Evolutionary conservation across 2,888 invertebrate species (phyloP), one percentile per base, ranked within the genome.

Genomic region (Athalia cordata): DNA sequence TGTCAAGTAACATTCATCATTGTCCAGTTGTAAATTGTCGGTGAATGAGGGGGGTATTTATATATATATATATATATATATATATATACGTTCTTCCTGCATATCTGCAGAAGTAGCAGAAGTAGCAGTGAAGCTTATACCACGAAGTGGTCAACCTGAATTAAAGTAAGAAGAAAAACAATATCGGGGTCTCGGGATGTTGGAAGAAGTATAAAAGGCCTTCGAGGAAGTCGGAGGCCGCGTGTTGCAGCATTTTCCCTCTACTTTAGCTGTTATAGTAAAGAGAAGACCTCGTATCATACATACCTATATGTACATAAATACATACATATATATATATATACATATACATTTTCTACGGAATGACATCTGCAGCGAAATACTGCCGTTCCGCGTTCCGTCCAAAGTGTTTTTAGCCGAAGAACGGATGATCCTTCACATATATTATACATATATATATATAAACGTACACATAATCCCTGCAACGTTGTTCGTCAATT

Each of bases 121-220:
- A 29, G 29, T 29, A 29, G 57, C 45, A 72, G 59, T 49, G 50
- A 50, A 6, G 11, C n/a, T 8, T 15, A 49, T 62, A 62, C 74
- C 75, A 62, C 75, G 62, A 75, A 75, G 29, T 75, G 75, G 62
- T 75, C 75, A 61, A 64, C 75, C 62, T 62, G 75, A 75, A 75
- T 75, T 75, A 62, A 75, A 75, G 62, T 75, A 15, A 15, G 62
- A 59, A 52, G 55, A 75, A 75, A 75, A 61, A 62, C 64, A 50
- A 64, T 62, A 64, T 62, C 64, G 75, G 49, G 62, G 72, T 70
- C 70, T 62, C 3, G 6, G 11, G 57, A 4, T 8, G 8, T 15
- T n/a, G 59, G 59, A 59, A n/a, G 59, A 57, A 29, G 15, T 11
- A 29, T 29, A 29, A 29, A 62, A 75, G 62, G 75, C 52, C 75